Evolutionary conservation across 2,797 vertebrate genomes (phyloP).

Genomic region (Aldrovandia affinis): DNA sequence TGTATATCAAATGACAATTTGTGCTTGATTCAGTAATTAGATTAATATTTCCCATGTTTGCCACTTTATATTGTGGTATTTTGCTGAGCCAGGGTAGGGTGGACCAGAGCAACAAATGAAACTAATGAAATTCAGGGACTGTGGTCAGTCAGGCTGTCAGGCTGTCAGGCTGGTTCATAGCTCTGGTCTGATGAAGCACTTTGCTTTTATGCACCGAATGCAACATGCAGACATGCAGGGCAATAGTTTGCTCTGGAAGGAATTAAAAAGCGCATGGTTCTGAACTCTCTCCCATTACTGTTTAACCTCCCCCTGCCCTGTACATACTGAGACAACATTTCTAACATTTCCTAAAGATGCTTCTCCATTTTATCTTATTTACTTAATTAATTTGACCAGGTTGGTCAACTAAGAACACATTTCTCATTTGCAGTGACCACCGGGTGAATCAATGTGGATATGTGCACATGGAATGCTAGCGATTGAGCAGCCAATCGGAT

Average conservation of each 20-base stretch:
- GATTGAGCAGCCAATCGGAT: no score
- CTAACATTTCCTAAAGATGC: background rate
- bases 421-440: no score
- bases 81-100: slow-evolving; percentile 34
- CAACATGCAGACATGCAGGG: background rate
- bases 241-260: background rate
- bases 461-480: no score
- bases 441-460: no score
- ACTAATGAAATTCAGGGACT: slow-evolving; percentile 28
- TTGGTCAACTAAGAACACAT: no score
- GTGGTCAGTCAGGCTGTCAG: no score
- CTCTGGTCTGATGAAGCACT: slow-evolving; percentile 8
- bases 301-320: background rate
- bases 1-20: slow-evolving; percentile 40
- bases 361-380: background rate
- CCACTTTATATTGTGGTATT: slow-evolving; percentile 19
- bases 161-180: slow-evolving; percentile 25
- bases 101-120: slow-evolving; percentile 29
- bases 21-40: slow-evolving; percentile 39
- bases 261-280: background rate
- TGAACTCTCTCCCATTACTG: no score
- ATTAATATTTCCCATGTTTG: slow-evolving; percentile 34
- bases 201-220: slow-evolving; percentile 19
- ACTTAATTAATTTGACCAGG: no score
- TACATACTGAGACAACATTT: background rate